These are phyloP conservation scores for Sclerodermus sp. DNA, from an alignment of 2,888 invertebrate species.

Conservation along the genomic window DNA sequence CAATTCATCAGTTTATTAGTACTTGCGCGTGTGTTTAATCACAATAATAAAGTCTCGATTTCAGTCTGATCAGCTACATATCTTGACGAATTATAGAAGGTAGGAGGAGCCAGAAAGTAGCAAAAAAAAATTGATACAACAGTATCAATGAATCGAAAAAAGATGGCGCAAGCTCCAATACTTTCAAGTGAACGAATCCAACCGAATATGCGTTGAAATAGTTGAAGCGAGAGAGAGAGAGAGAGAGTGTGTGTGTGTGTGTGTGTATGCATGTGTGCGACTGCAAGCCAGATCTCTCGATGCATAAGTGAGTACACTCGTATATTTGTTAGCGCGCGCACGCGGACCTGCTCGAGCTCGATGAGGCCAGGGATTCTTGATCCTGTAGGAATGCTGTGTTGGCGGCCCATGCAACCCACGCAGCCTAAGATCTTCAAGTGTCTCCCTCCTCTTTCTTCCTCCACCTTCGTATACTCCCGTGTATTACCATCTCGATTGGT, in stretches of 20 bases:
- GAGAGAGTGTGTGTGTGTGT: background rate
- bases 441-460: background rate
- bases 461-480: conserved; percentile 9
- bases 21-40: no score
- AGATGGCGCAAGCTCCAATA: conserved; percentile 12
- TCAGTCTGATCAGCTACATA: no score
- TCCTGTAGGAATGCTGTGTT: conserved; percentile 54
- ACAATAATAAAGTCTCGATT: no score
- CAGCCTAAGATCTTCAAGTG: conserved; percentile 37
- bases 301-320: conserved; percentile 7
- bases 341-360: conserved; percentile 18
- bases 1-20: no score
- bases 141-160: conserved; percentile 27
- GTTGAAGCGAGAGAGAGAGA: conserved; percentile 2
- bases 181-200: conserved; percentile 21
- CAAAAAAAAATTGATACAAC: conserved; percentile 34
- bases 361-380: conserved; percentile 50
- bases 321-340: conserved; percentile 11
- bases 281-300: background rate
- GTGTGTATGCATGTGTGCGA: conserved; percentile 4
- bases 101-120: no score
- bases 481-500: conserved; percentile 28
- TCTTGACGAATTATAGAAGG: no score
- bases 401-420: conserved; percentile 46
- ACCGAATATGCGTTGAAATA: background rate